Base-by-base conservation (phyloP, 2,888 invertebrate species). In the Spilarctia lutea region DNA sequence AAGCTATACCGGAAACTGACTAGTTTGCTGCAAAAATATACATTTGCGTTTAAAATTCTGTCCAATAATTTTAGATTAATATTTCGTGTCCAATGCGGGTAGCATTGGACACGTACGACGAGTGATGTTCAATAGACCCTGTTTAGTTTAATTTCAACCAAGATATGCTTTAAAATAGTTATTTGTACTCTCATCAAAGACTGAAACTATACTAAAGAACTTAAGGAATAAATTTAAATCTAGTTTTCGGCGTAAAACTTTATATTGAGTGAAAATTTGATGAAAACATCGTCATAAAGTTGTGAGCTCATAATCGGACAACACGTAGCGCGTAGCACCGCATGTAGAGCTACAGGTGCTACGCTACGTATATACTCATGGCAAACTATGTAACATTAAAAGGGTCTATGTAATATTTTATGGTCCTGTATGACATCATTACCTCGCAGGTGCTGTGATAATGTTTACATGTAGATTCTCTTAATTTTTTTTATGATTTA, bases 341-440 rank as follows among this genome's bases (percentile, higher is more conserved):
- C 56, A 56, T 72, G 72, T 73, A 35, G 68, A 69, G 76, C 76
- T 60, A 76, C 74, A 74, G 74, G 74, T 74, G 71, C 68, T 68
- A 42, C 45, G 56, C 60, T 60, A 60, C 30, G 6, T 30, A 30
- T 30, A 3, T 60, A 27, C 27, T 30, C 7, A 30, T 63, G 63
- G 30, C 24, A 30, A 73, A 39, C 24, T 66, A 56, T 20, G 27
- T 52, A n/a, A 52, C 39, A 66, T 48, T 52, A 30, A 63, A 63
- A 60, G 27, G 27, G 27, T 60, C 60, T 60, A 60, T 60, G 27
- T 27, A 60, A 27, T 60, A 60, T 60, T 60, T 27, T 60, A 13
- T 13, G 60, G 27, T 27, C 27, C 60, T n/a, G 0, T 27, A 27
- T 27, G 16, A 27, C 27, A 27, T 60, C 27, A 60, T 60, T 60